Evolutionary conservation across 2,888 invertebrate species (phyloP).

Genomic region (Lochmaea capreae): DNA sequence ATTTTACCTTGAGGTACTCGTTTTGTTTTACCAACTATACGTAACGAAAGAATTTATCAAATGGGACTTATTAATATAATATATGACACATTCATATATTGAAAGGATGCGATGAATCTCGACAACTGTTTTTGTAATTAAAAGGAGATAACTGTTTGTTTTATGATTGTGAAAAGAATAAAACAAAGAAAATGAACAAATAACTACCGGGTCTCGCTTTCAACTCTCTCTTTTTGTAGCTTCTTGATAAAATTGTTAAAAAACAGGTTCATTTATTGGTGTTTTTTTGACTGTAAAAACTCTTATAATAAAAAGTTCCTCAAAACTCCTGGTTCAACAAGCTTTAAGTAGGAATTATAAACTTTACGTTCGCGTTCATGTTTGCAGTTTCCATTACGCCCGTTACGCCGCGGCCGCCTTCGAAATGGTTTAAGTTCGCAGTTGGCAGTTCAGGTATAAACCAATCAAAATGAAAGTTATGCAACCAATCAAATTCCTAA

Average conservation of each 20-base stretch:
- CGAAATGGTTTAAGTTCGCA: too few species aligned
- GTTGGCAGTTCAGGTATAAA: too few species aligned
- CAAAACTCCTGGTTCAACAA: too few species aligned
- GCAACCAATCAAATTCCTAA: too few species aligned
- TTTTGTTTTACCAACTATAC: constrained; percentile 21
- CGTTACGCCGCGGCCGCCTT: too few species aligned
- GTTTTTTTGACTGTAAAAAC: too few species aligned
- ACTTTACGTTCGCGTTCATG: too few species aligned
- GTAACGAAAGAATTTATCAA: constrained; percentile 6
- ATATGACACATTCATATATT: background rate
- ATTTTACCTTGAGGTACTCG: constrained; percentile 36
- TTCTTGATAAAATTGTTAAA: background rate
- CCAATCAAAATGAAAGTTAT: too few species aligned
- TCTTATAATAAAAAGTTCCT: too few species aligned
- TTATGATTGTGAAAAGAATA: background rate
- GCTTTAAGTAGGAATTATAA: too few species aligned
- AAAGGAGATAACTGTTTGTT: background rate
- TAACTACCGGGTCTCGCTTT: background rate
- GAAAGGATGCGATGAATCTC: background rate
- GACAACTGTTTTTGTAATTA: background rate
- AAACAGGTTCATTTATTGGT: background rate
- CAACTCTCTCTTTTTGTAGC: background rate
- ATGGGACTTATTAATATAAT: constrained; percentile 1
- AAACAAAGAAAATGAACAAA: background rate
- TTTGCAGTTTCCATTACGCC: too few species aligned